Evolutionary conservation across 2,888 invertebrate genomes (phyloP), one percentile per base, ranked within the genome.

Genomic region (Sicus ferrugineus): DNA sequence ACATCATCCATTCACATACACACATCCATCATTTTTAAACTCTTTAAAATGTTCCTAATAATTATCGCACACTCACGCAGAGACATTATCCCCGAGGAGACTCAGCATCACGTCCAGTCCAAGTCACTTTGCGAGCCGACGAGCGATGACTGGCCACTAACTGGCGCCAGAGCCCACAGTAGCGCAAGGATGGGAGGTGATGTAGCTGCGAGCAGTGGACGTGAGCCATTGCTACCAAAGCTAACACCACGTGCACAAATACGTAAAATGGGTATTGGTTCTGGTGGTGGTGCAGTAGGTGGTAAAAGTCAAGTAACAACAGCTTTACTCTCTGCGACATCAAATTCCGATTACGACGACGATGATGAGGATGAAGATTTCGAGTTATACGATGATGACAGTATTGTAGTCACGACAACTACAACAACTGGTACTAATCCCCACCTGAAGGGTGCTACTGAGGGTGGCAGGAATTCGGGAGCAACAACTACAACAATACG

Each of bases 71-170:
- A 28, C 58, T 56, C 65, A 73, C 71, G 77, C 78, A 85, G 91
- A 75, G 90, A 91, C 82, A 90, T 89, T 72, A 92, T 92, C 78
- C 91, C 91, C 68, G 92, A 92, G 86, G 92, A 92, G 80, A 89
- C 89, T 81, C 78, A 77, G 73, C 80, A 83, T 65, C 76, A 76
- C 78, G 86, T 87, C 68, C 88, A 87, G 81, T 87, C 88, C 82
- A 89, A 89, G 83, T 89, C 89, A 58, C 82, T 89, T 74, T 90
- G 90, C 62, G 89, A 89, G 76, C 89, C 84, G 69, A 75, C 77
- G 73, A 83, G 79, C 73, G 83, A 89, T 76, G 90, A 85, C 69
- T 84, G 84, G 85, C 54, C 72, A 70, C 67, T 77, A 72, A 72
- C 74, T 64, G 34, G 59, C 67, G 75, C 61, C 16, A 26, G 85